phyloP scores from a whole-genome alignment of 2,113 vertebrate species.

The Menura novaehollandiae region DNA sequence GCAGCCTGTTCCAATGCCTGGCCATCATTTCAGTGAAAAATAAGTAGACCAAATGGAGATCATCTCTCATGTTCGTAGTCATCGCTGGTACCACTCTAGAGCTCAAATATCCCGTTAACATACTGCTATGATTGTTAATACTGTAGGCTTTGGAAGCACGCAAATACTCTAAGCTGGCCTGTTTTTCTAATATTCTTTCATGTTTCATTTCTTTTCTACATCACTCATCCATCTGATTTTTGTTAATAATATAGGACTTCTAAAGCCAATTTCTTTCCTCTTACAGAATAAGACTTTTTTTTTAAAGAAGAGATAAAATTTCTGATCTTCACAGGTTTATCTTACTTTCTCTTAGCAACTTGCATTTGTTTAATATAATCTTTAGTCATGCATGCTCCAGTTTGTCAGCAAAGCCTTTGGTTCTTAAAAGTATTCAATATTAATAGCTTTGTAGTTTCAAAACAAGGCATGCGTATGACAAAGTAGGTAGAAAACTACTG shows the following conservation, averaged over 20 bases:
- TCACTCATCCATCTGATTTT: neutral
- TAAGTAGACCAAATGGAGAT: neutral
- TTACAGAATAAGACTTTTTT: neutral
- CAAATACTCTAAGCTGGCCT: neutral
- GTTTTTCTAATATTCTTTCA: neutral
- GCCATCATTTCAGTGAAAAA: neutral
- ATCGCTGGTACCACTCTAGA: neutral
- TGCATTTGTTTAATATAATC: neutral
- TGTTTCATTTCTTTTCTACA: neutral
- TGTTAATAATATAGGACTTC: neutral
- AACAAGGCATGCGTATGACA: neutral
- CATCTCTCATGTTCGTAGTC: neutral
- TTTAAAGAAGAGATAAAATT: neutral
- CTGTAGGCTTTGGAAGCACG: neutral
- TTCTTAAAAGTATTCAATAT: neutral
- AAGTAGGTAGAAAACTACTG: neutral
- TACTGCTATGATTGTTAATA: neutral
- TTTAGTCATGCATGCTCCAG: neutral
- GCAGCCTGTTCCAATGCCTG: neutral
- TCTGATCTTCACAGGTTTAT: neutral
- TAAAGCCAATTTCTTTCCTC: neutral
- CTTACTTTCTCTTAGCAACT: neutral
- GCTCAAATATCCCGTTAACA: neutral
- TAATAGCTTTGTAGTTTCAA: neutral
- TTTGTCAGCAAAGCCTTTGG: neutral